Evolutionary conservation across 2,888 invertebrate species (phyloP), one percentile per base, ranked within the genome.

Genomic region (Dicranocentrus wangi): DNA sequence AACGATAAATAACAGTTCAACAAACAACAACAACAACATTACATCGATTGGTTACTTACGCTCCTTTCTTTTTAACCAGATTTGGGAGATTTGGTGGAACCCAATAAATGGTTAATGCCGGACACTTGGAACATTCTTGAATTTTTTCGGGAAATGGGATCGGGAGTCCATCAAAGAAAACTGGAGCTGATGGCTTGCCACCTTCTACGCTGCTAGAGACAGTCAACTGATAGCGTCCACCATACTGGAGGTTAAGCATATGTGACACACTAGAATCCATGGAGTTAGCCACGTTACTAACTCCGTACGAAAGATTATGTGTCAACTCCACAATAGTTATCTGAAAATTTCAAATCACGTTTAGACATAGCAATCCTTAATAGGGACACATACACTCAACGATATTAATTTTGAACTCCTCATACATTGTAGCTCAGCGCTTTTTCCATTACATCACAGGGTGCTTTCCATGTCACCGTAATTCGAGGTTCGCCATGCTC

Each of bases 381-480:
- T 8, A 51, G 19, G 8, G 2, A 51, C 15, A 19, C 51, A 51
- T 19, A 17, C 19, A 8, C 19, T 47, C 47, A 3, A 47, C 10
- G 25, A 63, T n/a, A 39, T 39, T 39, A 70, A 63, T 88, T 91
- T 91, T 88, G 94, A 55, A 21, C 23, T 21, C 1, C 1, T 5
- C 61, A 61, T 61, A 61, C 61, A 87, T 91, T 91, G 86, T 93
- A 94, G 3, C 90, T 90, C 42, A 91, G 88, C 5, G 89, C 87
- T 47, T 89, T 88, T 10, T 88, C 88, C 43, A 90, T 88, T 7
- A 88, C 88, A 0, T 90, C 90, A 88, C 95, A 95, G 72, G 93
- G 93, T 0, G 94, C 92, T 53, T 91, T 90, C 95, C 95, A 95
- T 17, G 90, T 89, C 0, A 95, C 91, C 25, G 90, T 89, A 89